Conservation (phyloP, 2,888 invertebrate genomes). For the Cremastinae sp. region DNA sequence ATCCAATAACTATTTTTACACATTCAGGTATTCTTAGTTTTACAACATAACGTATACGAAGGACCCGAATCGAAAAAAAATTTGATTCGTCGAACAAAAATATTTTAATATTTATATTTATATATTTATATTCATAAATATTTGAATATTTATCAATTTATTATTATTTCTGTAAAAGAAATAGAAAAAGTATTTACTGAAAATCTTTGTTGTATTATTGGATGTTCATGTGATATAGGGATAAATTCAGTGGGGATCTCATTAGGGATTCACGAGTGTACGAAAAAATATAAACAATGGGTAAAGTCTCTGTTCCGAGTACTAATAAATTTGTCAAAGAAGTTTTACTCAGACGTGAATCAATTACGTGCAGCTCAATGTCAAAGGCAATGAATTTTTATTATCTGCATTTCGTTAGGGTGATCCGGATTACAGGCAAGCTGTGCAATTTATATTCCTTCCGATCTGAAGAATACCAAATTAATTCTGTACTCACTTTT, state of each 20-base stretch:
- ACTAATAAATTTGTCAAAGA: conserved; percentile 42
- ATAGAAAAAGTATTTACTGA: too few relatives aligned
- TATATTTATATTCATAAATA: too few relatives aligned
- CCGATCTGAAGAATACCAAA: conserved; percentile 32
- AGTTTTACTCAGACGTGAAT: conserved; percentile 56
- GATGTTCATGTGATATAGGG: conserved; percentile 32
- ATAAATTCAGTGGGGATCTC: conserved; percentile 39
- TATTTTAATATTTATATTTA: too few relatives aligned
- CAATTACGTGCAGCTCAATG: conserved; percentile 50
- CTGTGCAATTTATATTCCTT: conserved; percentile 17
- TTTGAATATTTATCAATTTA: too few relatives aligned
- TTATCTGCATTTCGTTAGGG: conserved; percentile 67
- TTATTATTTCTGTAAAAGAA: too few relatives aligned
- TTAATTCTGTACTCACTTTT: conserved; percentile 11
- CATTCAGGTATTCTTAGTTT: conserved; percentile 15
- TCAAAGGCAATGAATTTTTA: conserved; percentile 67
- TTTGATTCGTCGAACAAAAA: too few relatives aligned
- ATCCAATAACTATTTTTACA: conserved; percentile 4
- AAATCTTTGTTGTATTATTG: conserved; percentile 8
- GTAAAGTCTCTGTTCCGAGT: conserved; percentile 11
- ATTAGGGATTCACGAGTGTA: conserved; percentile 30
- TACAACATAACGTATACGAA: too few relatives aligned
- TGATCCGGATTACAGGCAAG: conserved; percentile 29
- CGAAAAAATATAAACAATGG: conserved; percentile 13
- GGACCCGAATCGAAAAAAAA: too few relatives aligned